These are phyloP conservation scores for Drymodes brunneopygia DNA, from an alignment of 2,113 vertebrate species.

Conservation along the genomic window DNA sequence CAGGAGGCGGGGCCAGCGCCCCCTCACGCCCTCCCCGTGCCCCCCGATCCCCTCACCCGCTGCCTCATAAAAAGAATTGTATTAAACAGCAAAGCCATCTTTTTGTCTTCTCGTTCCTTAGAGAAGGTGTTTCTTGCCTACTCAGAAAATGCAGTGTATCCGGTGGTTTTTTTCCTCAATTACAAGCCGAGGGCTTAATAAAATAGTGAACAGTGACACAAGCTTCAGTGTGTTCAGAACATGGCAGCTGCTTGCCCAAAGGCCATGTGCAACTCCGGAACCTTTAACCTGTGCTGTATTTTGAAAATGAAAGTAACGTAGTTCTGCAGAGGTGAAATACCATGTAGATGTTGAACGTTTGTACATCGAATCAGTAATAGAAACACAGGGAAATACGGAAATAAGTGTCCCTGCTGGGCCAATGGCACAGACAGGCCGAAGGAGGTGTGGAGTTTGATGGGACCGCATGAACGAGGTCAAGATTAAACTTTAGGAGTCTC, in stretches of 20 bases:
- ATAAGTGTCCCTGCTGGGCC: too few species aligned
- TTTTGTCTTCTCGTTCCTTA: fast-evolving
- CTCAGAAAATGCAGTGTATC: not conserved
- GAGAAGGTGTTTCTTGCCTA: not conserved
- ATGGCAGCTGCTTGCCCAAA: not conserved
- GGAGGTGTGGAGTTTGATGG: not conserved
- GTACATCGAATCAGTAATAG: fast-evolving
- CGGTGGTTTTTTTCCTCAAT: fast-evolving
- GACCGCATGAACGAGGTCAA: fast-evolving
- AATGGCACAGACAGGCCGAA: fast-evolving
- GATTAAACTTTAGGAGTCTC: not conserved
- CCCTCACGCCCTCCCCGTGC: too few species aligned
- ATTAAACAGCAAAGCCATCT: fast-evolving
- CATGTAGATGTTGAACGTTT: fast-evolving
- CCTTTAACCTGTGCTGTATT: fast-evolving
- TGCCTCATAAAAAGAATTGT: fast-evolving
- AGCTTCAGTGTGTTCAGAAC: fast-evolving
- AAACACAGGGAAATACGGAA: not conserved
- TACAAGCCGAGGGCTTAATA: not conserved
- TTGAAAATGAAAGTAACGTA: fast-evolving
- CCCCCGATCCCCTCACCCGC: not conserved
- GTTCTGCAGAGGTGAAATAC: not conserved
- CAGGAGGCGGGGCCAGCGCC: not conserved
- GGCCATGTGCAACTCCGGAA: not conserved
- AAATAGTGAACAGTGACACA: fast-evolving